Percentiles rank a stretch among this genome's conserved stretches.
phyloP scores from a whole-genome alignment of 2,797 vertebrate species.

The Muscicapa striata region DNA sequence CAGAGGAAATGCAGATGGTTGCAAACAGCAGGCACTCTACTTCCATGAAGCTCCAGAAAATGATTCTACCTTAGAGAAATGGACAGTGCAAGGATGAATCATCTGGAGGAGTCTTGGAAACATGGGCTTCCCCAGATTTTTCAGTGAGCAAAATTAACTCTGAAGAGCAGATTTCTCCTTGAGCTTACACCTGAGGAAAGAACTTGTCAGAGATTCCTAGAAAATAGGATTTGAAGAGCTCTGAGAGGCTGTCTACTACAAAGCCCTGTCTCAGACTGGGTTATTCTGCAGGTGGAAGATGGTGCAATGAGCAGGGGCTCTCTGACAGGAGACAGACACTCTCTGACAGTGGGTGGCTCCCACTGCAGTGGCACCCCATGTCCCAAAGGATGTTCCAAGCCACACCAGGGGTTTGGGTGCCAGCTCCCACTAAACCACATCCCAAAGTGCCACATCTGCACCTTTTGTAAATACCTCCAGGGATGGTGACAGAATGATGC shows the following conservation, averaged over 20 bases:
- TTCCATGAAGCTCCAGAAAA: not conserved
- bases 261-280: not conserved
- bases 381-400: not conserved
- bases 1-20: not conserved
- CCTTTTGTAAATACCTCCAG: not conserved
- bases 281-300: not conserved
- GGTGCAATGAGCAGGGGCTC: not conserved
- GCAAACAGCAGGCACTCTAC: not conserved
- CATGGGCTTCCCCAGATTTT: not conserved
- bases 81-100: not conserved
- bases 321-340: not conserved
- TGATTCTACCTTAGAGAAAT: not conserved
- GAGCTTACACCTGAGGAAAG: not conserved
- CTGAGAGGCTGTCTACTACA: not conserved
- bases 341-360: not conserved
- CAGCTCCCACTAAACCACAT: not conserved
- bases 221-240: not conserved
- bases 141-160: not conserved
- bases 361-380: not conserved
- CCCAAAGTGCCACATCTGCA: not conserved
- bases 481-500: not conserved
- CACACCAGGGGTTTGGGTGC: not conserved
- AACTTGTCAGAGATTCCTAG: not conserved
- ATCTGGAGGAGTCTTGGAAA: not conserved
- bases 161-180: not conserved